Base-by-base conservation (phyloP, 2,888 invertebrate species). In the Drosophila seclusa region DNA sequence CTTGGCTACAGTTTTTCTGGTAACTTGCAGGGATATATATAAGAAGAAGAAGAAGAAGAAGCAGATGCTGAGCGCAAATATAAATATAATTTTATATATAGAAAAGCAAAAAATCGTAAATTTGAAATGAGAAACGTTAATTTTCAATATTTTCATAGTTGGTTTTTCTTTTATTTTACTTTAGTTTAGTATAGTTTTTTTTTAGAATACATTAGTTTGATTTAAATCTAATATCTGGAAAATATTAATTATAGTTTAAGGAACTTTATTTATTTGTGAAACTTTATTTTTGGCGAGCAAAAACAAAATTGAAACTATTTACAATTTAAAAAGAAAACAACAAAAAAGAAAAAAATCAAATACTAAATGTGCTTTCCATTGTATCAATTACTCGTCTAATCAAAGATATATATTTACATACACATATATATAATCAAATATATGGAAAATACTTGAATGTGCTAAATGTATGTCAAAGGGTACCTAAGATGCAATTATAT, bases 11-110 rank as follows among this genome's bases (percentile, higher is more conserved):
- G 70, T 61, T 52, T 67, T 58, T 70, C 62, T 55, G 73, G 85
- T 60, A 79, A 75, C 61, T 74, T 76, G 87, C 85, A 85, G 85
- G 85, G 85, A 85, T 85, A 82, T 53, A 76, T 73, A 75, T 84
- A 84, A 82, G 78, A 68, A 45, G 54, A 45, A 6, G 2, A 45
- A 6, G 2, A 36, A 24, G 13, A 16, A 16, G 45, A 21, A 4
- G 45, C 24, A 24, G 62, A 71, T 50, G 54, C 27, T 31, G 55
- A 59, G 48, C 57, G 62, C 48, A 50, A 54, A 45, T 34, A 50
- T 29, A 32, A 24, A 38, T 27, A 38, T 1, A 11, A 36, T 45
- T 45, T 45, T 21, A 21, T 21, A 49, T 27, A 38, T 11, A 18
- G 16, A 50, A 7, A 29, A 49, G 10, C 45, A 21, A 1, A 21